Evolutionary conservation across 2,113 vertebrate genomes (phyloP).

Genomic region (Solea solea): DNA sequence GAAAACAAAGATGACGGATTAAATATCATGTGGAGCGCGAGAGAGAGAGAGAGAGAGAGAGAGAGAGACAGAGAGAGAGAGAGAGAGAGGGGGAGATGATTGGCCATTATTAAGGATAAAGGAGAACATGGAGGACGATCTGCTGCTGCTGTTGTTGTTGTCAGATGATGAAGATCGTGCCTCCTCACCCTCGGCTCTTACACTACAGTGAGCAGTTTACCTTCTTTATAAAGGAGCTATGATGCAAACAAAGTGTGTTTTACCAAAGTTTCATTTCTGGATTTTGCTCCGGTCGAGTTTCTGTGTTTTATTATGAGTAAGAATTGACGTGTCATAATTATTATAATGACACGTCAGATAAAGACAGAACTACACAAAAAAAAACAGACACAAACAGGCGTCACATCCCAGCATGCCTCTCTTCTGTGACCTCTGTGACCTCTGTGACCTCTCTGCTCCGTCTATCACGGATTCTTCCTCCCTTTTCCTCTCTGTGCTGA

Average conservation of each 20-base stretch:
- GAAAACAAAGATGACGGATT: conserved; percentile 94
- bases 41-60: conserved; percentile 44
- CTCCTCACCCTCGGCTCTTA: conserved; percentile 35
- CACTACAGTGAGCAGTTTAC: conserved; percentile 29
- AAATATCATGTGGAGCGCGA: conserved; percentile 87
- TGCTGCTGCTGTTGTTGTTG: conserved; percentile 39
- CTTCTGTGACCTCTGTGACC: neutral
- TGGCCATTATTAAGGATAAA: conserved; percentile 63
- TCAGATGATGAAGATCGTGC: conserved; percentile 44
- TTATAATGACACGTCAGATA: no score
- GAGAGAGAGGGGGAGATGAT: conserved; percentile 43
- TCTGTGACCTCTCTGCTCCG: neutral
- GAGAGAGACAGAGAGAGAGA: conserved; percentile 31
- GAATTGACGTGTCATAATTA: no score
- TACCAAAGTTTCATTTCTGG: no score
- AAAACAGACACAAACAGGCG: neutral
- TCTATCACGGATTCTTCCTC: no score
- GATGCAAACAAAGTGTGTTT: no score
- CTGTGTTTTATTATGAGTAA: no score
- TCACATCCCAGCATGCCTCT: conserved; percentile 1
- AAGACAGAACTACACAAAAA: neutral
- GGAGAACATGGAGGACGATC: conserved; percentile 56
- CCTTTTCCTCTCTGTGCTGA: no score
- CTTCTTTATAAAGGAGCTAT: conserved; percentile 20
- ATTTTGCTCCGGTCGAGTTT: no score